These are phyloP conservation scores for Zaprionus vittiger DNA, from an alignment of 1,140 invertebrate species.

Conservation along the genomic window DNA sequence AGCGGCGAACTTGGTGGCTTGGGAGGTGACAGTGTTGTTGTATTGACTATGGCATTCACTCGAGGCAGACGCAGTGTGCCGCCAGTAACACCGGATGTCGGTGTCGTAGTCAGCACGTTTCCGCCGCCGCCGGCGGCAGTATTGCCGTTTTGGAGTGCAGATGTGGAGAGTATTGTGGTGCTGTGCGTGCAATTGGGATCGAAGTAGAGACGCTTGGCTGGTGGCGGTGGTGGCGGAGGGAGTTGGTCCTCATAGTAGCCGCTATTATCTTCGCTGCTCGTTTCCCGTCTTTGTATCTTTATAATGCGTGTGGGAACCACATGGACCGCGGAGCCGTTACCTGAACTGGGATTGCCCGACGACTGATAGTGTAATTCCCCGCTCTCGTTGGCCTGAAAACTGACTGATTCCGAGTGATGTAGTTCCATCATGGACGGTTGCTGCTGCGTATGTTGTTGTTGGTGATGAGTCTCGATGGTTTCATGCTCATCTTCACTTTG, in stretches of 20 bases:
- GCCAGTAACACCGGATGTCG: slow-evolving; percentile 14
- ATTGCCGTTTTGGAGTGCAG: slow-evolving; percentile 44
- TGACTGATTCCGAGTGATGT: slow-evolving; percentile 62
- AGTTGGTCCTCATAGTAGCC: slow-evolving; percentile 61
- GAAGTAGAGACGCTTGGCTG: slow-evolving; percentile 69
- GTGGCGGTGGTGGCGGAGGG: slow-evolving; percentile 52
- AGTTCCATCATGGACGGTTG: slow-evolving; percentile 57
- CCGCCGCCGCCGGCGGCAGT: slow-evolving; percentile 10
- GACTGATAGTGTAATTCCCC: slow-evolving; percentile 68
- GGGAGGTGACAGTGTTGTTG: slow-evolving; percentile 33
- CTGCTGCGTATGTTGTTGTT: slow-evolving; percentile 45
- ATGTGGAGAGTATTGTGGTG: slow-evolving; percentile 58
- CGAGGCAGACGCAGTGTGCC: slow-evolving; percentile 54
- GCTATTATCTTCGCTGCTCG: slow-evolving; percentile 55
- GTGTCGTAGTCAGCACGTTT: slow-evolving; percentile 34
- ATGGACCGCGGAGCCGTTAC: slow-evolving; percentile 55
- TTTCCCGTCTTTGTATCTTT: slow-evolving; percentile 72
- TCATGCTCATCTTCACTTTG: slow-evolving; percentile 55
- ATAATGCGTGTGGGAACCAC: slow-evolving; percentile 73
- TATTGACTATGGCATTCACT: slow-evolving; percentile 47
- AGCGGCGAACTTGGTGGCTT: slow-evolving; percentile 55
- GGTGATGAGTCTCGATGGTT: slow-evolving; percentile 54
- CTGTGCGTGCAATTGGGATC: slow-evolving; percentile 49
- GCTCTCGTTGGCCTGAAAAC: slow-evolving; percentile 70
- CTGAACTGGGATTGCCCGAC: slow-evolving; percentile 16